Conservation (phyloP, 2,797 vertebrate species). For the Mormyrops attenuatus region DNA sequence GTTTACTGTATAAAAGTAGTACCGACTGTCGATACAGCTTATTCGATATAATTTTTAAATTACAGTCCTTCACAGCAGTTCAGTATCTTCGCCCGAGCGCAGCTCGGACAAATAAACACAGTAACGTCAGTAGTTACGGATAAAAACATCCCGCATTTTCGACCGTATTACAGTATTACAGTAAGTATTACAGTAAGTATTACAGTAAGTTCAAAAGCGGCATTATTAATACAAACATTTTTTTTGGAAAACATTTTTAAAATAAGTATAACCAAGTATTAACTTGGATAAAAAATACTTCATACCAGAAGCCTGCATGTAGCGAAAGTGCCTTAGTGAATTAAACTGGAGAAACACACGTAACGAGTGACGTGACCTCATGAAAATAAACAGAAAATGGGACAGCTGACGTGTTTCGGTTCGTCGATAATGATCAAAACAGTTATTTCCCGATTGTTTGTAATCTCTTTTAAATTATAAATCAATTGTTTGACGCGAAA, state of each 20-base stretch:
- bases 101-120: not conserved
- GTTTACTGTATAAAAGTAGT: not conserved
- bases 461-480: not conserved
- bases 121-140: not conserved
- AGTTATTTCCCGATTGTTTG: slow-evolving; percentile 9
- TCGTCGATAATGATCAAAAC: slow-evolving; percentile 12
- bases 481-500: not conserved
- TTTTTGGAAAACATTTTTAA: not conserved
- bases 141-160: slow-evolving; percentile 15
- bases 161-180: not conserved
- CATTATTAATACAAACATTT: not conserved
- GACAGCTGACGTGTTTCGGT: slow-evolving; percentile 4
- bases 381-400: slow-evolving; percentile 29
- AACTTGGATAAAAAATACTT: not conserved
- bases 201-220: not conserved
- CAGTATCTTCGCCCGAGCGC: not conserved
- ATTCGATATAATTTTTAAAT: not conserved
- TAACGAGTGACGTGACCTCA: slow-evolving; percentile 1
- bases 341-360: not conserved
- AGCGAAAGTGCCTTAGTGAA: slow-evolving; percentile 19
- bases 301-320: not conserved
- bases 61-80: not conserved
- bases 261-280: not conserved
- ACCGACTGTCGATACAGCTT: not conserved
- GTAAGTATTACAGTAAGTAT: not conserved